phyloP scores from a whole-genome alignment of 2,888 invertebrate species.

The Coleophora deauratella region DNA sequence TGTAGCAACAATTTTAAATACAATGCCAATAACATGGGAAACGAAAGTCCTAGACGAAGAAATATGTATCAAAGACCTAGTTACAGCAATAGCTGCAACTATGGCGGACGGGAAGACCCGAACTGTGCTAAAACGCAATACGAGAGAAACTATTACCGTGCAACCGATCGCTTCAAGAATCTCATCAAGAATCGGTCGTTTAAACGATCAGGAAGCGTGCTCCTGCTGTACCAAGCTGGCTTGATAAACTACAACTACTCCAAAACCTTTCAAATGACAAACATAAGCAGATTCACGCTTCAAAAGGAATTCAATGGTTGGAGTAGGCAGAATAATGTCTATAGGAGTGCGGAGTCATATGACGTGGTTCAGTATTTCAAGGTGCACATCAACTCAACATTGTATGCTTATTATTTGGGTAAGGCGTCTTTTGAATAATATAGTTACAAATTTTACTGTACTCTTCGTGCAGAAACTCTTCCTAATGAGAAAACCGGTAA shows the following conservation, averaged over 20 bases:
- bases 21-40: slow-evolving; percentile 13
- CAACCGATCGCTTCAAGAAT: slow-evolving; percentile 42
- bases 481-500: no score
- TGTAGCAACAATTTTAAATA: slow-evolving; percentile 47
- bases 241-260: slow-evolving; percentile 40
- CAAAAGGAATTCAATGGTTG: slow-evolving; percentile 22
- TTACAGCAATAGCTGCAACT: slow-evolving; percentile 5
- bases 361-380: slow-evolving; percentile 57
- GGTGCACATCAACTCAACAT: slow-evolving; percentile 52
- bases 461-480: no score
- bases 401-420: slow-evolving; percentile 54
- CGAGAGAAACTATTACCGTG: slow-evolving; percentile 43
- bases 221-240: slow-evolving; percentile 41
- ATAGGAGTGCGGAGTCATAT: slow-evolving; percentile 19
- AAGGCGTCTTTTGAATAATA: slow-evolving; percentile 13
- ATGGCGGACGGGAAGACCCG: slow-evolving; percentile 8
- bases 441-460: no score
- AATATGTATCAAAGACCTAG: background rate
- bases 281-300: slow-evolving; percentile 38
- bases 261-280: slow-evolving; percentile 39
- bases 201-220: slow-evolving; percentile 24
- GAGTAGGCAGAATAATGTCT: slow-evolving; percentile 15
- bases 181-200: slow-evolving; percentile 37
- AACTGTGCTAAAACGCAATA: slow-evolving; percentile 27
- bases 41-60: background rate